phyloP scores from a whole-genome alignment of 64 coral and sea anemone species.

The Stylophora pistillata region DNA sequence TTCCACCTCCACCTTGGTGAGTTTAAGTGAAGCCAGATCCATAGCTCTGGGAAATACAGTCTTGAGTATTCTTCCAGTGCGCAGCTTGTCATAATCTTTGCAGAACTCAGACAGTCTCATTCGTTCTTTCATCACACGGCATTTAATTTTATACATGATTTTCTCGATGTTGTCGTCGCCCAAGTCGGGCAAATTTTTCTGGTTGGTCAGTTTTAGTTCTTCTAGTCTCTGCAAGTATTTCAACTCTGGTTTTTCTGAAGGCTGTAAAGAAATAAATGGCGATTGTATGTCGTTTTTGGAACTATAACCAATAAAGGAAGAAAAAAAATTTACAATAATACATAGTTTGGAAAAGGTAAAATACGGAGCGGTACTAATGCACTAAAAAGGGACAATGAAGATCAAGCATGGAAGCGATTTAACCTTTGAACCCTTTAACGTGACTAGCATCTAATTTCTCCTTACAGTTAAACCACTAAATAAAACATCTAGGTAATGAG shows the following conservation, averaged over 20 bases:
- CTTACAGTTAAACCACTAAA: too few species aligned
- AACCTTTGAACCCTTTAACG: not conserved
- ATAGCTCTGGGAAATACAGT: slow-evolving; percentile 81
- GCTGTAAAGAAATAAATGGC: slow-evolving; percentile 19
- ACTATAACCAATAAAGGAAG: not conserved
- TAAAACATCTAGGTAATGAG: too few species aligned
- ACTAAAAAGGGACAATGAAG: not conserved
- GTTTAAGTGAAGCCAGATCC: slow-evolving; percentile 78
- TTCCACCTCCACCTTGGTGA: slow-evolving; percentile 88
- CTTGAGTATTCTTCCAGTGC: slow-evolving; percentile 86
- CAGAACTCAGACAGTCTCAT: slow-evolving; percentile 90
- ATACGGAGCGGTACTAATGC: not conserved
- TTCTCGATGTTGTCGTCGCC: slow-evolving; percentile 69
- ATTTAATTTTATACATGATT: slow-evolving; percentile 96
- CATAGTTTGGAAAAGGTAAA: too few species aligned
- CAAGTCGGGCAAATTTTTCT: slow-evolving; percentile 88
- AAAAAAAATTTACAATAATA: too few species aligned
- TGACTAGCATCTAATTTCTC: too few species aligned
- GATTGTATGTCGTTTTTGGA: not conserved
- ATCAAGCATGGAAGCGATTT: not conserved
- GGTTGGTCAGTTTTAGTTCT: slow-evolving; percentile 82
- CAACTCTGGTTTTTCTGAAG: slow-evolving; percentile 73
- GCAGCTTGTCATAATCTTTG: slow-evolving; percentile 94
- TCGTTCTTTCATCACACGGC: slow-evolving; percentile 90
- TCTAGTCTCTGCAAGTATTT: slow-evolving; percentile 80